These are phyloP conservation scores for Baccha elongata DNA, from an alignment of 2,888 invertebrate genomes.

Conservation along the genomic window DNA sequence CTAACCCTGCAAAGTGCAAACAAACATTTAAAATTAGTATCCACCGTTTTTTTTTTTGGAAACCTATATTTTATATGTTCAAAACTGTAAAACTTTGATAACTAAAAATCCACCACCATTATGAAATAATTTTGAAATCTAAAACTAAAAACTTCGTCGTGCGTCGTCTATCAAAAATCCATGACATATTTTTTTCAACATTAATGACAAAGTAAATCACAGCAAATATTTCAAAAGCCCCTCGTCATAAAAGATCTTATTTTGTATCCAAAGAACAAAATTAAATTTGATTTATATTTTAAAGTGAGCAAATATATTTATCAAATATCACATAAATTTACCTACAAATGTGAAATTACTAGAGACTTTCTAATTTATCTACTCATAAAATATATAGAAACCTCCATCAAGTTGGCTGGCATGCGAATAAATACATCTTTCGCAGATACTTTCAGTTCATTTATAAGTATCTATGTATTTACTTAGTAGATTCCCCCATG, in stretches of 20 bases:
- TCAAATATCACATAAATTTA: conserved; percentile 32
- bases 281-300: conserved; percentile 41
- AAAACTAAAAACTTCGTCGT: too few species aligned
- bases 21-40: too few species aligned
- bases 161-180: too few species aligned
- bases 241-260: neutral
- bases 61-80: too few species aligned
- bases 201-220: too few species aligned
- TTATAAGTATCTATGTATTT: neutral
- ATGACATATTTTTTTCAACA: too few species aligned
- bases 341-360: conserved; percentile 20
- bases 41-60: too few species aligned
- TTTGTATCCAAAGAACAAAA: neutral
- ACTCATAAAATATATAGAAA: conserved; percentile 7
- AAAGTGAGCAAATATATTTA: conserved; percentile 34
- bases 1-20: too few species aligned
- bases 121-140: too few species aligned
- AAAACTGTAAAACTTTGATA: too few species aligned
- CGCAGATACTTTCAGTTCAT: neutral
- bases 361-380: conserved; percentile 30
- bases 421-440: conserved; percentile 52
- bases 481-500: conserved; percentile 19
- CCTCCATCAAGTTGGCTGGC: conserved; percentile 47
- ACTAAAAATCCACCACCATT: too few species aligned
- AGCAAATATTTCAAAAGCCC: conserved; percentile 29